Conservation (phyloP, 2,888 invertebrate genomes). For the Cheilosia urbana region DNA sequence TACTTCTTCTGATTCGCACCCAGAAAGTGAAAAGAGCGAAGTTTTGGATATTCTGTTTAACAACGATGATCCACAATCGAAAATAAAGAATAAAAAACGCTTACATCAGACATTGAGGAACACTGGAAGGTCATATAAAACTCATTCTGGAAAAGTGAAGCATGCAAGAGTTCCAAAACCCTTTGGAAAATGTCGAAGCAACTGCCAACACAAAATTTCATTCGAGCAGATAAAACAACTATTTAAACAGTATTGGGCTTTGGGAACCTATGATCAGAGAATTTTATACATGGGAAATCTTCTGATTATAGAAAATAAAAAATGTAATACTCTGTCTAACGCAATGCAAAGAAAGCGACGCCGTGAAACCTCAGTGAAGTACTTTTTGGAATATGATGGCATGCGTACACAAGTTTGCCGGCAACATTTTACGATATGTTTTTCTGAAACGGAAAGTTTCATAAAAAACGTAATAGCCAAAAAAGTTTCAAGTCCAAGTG, state of each 20-base stretch:
- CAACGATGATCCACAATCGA: conserved; percentile 3
- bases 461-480: too few species aligned
- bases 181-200: conserved; percentile 12
- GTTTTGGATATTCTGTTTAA: neutral
- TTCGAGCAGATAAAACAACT: conserved; percentile 19
- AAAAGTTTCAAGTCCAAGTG: too few species aligned
- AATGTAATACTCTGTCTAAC: conserved; percentile 13
- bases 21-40: conserved; percentile 20
- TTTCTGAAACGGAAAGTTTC: too few species aligned
- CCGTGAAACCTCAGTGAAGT: conserved; percentile 10
- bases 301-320: conserved; percentile 16
- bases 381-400: conserved; percentile 18
- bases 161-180: conserved; percentile 17
- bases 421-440: too few species aligned
- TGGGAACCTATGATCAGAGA: too few species aligned
- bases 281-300: conserved; percentile 17
- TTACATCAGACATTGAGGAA: conserved; percentile 18
- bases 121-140: conserved; percentile 21
- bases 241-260: conserved; percentile 8
- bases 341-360: too few species aligned
- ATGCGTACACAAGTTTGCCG: too few species aligned
- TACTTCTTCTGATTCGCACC: conserved; percentile 3
- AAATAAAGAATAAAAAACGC: conserved; percentile 16
- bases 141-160: conserved; percentile 15
- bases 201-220: conserved; percentile 14